Evolutionary conservation across 2,797 vertebrate genomes (phyloP).

Genomic region (Poeciliopsis turneri): DNA sequence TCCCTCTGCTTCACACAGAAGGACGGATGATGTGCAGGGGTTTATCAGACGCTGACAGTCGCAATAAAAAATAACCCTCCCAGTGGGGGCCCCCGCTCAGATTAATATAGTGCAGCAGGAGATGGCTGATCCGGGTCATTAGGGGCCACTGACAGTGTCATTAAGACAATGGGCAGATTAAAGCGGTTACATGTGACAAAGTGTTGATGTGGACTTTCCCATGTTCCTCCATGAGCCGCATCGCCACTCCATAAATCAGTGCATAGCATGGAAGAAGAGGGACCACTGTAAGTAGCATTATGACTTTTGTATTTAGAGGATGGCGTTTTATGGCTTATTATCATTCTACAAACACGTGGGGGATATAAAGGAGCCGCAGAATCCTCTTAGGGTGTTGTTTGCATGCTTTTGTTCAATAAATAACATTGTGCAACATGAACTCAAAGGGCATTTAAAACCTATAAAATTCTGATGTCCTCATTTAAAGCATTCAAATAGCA

Average conservation of each 20-base stretch:
- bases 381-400: slow-evolving; percentile 36
- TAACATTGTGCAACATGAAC: slow-evolving; percentile 35
- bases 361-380: slow-evolving; percentile 31
- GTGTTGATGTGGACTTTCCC: slow-evolving; percentile 52
- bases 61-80: slow-evolving; percentile 85
- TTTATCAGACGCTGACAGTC: slow-evolving; percentile 85
- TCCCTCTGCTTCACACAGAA: slow-evolving; percentile 49
- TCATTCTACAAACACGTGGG: slow-evolving; percentile 18
- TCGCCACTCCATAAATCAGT: slow-evolving; percentile 44
- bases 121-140: slow-evolving; percentile 76
- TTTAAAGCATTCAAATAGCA: slow-evolving; percentile 39
- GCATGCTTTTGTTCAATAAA: slow-evolving; percentile 37
- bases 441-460: slow-evolving; percentile 44
- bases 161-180: slow-evolving; percentile 83
- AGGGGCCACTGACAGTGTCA: slow-evolving; percentile 80
- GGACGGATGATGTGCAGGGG: slow-evolving; percentile 74
- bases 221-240: slow-evolving; percentile 58
- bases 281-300: slow-evolving; percentile 17
- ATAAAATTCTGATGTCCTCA: slow-evolving; percentile 30
- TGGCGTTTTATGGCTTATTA: slow-evolving; percentile 24
- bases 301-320: slow-evolving; percentile 10
- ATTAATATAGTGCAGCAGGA: slow-evolving; percentile 83
- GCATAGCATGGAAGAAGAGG: slow-evolving; percentile 24
- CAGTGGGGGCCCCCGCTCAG: slow-evolving; percentile 68
- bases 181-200: slow-evolving; percentile 76